Conservation (phyloP, 35 echinoderm and acorn worm species). For the Ptychodera flava region DNA sequence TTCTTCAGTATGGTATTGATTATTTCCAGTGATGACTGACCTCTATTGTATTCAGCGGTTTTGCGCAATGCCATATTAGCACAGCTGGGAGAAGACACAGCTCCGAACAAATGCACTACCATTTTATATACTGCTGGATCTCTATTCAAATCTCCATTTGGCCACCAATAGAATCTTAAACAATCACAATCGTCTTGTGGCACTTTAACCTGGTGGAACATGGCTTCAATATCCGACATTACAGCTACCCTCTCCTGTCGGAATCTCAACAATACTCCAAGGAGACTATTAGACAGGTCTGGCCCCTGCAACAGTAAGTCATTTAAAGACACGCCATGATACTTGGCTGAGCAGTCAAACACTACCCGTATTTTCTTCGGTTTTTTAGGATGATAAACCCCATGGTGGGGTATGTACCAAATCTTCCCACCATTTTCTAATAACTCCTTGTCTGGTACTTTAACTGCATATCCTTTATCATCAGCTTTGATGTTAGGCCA, state of each 20-base stretch:
- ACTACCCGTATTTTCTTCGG: slow-evolving; percentile 4
- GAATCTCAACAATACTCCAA: slow-evolving; percentile 5
- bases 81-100: slow-evolving; percentile 44
- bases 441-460: slow-evolving; percentile 14
- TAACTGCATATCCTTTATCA: slow-evolving; percentile 36
- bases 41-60: slow-evolving; percentile 28
- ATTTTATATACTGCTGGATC: slow-evolving; percentile 28
- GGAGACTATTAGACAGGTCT: not conserved
- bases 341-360: not conserved
- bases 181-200: slow-evolving; percentile 5
- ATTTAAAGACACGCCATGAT: not conserved
- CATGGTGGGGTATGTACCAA: slow-evolving; percentile 45
- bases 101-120: slow-evolving; percentile 53
- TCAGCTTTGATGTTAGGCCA: slow-evolving; percentile 20
- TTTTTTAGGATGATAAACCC: not conserved
- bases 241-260: slow-evolving; percentile 6
- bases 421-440: too few species aligned
- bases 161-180: slow-evolving; percentile 37
- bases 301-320: not conserved
- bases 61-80: slow-evolving; percentile 30
- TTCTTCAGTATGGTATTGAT: slow-evolving; percentile 20
- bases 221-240: slow-evolving; percentile 31
- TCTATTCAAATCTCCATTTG: not conserved
- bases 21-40: slow-evolving; percentile 4
- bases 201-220: slow-evolving; percentile 28